Base-by-base conservation (phyloP, 1,140 invertebrate species). In the Mactra quadrangularis region DNA sequence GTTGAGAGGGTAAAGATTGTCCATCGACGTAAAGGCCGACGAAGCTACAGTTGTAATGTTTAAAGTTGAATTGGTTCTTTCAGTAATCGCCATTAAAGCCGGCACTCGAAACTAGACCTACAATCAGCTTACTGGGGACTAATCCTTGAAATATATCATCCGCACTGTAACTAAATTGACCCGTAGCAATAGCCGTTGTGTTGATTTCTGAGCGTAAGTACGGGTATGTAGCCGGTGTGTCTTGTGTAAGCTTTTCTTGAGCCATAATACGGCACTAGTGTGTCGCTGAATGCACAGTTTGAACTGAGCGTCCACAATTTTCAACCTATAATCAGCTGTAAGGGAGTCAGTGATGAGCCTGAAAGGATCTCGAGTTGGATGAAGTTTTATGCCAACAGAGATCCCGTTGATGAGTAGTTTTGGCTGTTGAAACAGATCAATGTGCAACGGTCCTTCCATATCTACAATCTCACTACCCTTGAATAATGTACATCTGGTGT, bases 91-190 rank as follows among this genome's bases (percentile, higher is more conserved):
- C 60, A 15, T 3, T 9, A 41, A 53, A 84, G n/a, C 72, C 74
- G n/a, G 13, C 62, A 29, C 82, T 77, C 41, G 33, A 38, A 25
- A 77, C 64, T 22, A 78, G 31, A 0, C 72, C 82, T 11, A 83
- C 22, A 13, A 83, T 77, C 41, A 83, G 29, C 47, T 72, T 74
- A 55, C 66, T 29, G 41, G 72, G 41, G 19, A 83, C 59, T 25
- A 75, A 52, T 29, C 66, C 82, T 64, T 77, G 72, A 31, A 77
- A 83, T 25, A 77, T 71, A 35, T 83, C 55, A 59, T 82, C 60
- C 0, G 64, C 82, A 33, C 52, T 77, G 27, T 38, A 83, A 60
- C 74, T 72, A 53, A 47, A 83, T 53, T 78, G 52, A 6, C 62
- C 82, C 38, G 60, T 55, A n/a, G 75, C 52, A 22, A 84, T 53